A percentile compares a stretch with the other conserved stretches of the same genome.
phyloP scores from a whole-genome alignment of 2,113 vertebrate genomes.

The Acrocephalus arundinaceus region DNA sequence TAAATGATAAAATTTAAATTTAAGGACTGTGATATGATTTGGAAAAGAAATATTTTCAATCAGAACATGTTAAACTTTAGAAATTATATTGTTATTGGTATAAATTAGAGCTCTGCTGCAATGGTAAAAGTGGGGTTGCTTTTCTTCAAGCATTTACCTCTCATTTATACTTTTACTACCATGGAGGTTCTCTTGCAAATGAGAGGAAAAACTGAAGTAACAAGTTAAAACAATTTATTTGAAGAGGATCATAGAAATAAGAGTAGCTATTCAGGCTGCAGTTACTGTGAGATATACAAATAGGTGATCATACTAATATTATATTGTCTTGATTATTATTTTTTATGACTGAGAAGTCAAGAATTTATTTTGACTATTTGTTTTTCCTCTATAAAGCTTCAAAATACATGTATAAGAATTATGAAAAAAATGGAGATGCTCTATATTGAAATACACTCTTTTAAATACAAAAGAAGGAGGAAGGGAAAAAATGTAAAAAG shows the following conservation, averaged over 20 bases:
- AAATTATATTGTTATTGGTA: background rate
- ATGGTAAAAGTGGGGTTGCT: background rate
- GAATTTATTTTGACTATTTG: background rate
- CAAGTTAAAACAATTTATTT: background rate
- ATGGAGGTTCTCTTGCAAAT: background rate
- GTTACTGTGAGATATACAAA: background rate
- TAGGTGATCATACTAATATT: background rate
- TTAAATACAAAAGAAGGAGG: background rate
- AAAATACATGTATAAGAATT: background rate
- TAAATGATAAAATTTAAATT: background rate
- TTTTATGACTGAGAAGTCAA: background rate
- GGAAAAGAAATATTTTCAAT: background rate
- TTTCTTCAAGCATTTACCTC: background rate
- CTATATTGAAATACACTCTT: background rate
- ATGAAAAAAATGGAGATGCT: background rate
- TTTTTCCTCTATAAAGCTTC: background rate
- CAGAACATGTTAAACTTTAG: background rate
- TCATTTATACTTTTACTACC: background rate
- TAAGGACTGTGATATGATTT: background rate
- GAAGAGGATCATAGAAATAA: background rate
- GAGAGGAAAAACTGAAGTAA: background rate
- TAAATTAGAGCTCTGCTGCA: background rate
- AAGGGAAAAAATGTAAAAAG: background rate
- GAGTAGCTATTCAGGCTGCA: background rate
- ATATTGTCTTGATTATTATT: background rate